Evolutionary conservation across 2,113 vertebrate species (phyloP), one percentile per base, ranked within the genome.

Genomic region (Puffinus mauretanicus): DNA sequence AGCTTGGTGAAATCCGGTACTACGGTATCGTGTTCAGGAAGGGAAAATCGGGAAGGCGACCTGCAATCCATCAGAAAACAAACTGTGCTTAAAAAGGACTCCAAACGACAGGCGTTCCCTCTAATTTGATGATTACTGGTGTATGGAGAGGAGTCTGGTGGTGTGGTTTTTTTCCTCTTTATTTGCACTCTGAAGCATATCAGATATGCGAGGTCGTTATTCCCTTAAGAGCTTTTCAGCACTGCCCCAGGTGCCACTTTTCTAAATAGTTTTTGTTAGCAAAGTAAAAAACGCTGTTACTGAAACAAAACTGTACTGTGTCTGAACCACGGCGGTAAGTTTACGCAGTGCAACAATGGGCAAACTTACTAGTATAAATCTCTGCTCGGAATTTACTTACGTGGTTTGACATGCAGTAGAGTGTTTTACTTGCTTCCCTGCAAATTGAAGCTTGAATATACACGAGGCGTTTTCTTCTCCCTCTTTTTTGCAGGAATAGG

Each of bases 191-290:
- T 16, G 24, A 46, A 46, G 38, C 34, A 15, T 36, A 22, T 64
- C 0, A 4, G 40, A 2, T 27, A 5, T 0, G 6, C 27, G 38
- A 24, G 3, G 16, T 76, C 36, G 20, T 65, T 46, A 46, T 51
- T 86, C 13, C 54, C 3, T 9, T 22, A 26, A 25, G 40, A 73
- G 44, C 58, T 69, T 83, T 30, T 40, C 49, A 88, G 54, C 44
- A 0, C 26, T 55, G 62, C 51, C 52, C 29, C 57, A 54, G 88
- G 80, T 83, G 60, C 51, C 1, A 0, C 46, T 95, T 22, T 46
- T 52, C 49, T 29, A 18, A 57, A 34, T 9, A 61, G 24, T 7
- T 73, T 32, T 78, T 46, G 36, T 40, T 18, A 40, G 54, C 36
- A 34, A 13, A 8, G 16, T 65, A 6, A 83, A 86, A 79, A 69